A percentile compares a stretch with the other conserved stretches of the same genome.
Conservation (phyloP, 2,797 vertebrate species). For the Setipinna tenuifilis region DNA sequence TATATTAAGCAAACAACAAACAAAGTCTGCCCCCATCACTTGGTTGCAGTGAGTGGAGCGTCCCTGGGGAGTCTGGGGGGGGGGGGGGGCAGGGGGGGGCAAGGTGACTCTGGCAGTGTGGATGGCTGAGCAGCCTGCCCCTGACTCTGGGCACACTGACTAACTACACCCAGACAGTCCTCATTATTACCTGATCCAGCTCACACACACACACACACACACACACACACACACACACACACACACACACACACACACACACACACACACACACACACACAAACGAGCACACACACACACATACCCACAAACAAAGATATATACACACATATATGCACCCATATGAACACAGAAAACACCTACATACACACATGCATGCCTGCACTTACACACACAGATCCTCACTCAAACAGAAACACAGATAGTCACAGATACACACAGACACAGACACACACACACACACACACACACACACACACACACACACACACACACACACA, state of each 20-base stretch:
- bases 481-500: neutral
- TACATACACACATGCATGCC: neutral
- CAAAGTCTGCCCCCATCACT: conserved; percentile 13
- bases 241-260: no score
- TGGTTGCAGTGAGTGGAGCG: neutral
- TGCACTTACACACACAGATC: no score
- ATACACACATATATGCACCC: neutral
- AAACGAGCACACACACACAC: no score
- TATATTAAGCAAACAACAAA: neutral
- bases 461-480: neutral
- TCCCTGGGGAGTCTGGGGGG: neutral
- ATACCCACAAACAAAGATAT: no score
- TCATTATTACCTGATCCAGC: neutral
- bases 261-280: neutral
- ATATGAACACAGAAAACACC: neutral
- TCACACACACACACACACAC: neutral
- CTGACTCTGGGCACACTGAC: neutral
- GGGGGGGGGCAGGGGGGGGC: neutral
- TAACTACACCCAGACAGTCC: neutral
- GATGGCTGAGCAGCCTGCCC: neutral
- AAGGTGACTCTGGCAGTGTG: conserved; percentile 2
- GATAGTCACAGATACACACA: no score
- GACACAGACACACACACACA: no score
- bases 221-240: no score
- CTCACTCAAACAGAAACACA: no score